Conservation (phyloP, 2,888 invertebrate species). For the Ptilodon capucinus region DNA sequence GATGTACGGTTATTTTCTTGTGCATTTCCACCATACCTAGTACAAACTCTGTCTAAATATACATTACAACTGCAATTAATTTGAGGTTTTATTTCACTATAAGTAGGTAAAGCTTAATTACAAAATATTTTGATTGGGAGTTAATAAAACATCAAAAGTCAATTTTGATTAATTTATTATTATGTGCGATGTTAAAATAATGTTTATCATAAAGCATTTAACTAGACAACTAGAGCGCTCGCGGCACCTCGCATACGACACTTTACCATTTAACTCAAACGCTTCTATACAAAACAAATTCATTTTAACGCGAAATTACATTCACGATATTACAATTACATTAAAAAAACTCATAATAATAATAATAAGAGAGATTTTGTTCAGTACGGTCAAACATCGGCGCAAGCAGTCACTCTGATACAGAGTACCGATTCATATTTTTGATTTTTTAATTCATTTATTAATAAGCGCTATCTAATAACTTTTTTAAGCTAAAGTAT, state of each 20-base stretch:
- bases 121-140: not conserved
- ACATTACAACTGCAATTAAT: not conserved
- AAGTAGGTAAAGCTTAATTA: too few species aligned
- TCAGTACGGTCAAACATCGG: slow-evolving; percentile 61
- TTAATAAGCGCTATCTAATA: slow-evolving; percentile 75
- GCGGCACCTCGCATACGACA: slow-evolving; percentile 49
- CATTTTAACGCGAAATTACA: slow-evolving; percentile 57
- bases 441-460: slow-evolving; percentile 44
- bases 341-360: slow-evolving; percentile 43
- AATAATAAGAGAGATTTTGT: slow-evolving; percentile 63
- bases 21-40: slow-evolving; percentile 49
- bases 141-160: slow-evolving; percentile 43
- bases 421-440: slow-evolving; percentile 65
- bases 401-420: slow-evolving; percentile 68
- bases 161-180: slow-evolving; percentile 82
- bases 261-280: slow-evolving; percentile 55
- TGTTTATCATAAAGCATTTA: slow-evolving; percentile 80
- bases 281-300: slow-evolving; percentile 61
- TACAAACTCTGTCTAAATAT: slow-evolving; percentile 52
- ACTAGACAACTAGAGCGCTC: slow-evolving; percentile 54
- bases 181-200: slow-evolving; percentile 83
- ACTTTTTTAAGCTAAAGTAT: slow-evolving; percentile 54
- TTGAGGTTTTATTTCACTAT: not conserved
- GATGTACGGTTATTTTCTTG: slow-evolving; percentile 32
- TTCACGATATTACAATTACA: slow-evolving; percentile 54